Evolutionary conservation across 2,113 vertebrate species (phyloP).

Genomic region (Scalopus aquaticus): DNA sequence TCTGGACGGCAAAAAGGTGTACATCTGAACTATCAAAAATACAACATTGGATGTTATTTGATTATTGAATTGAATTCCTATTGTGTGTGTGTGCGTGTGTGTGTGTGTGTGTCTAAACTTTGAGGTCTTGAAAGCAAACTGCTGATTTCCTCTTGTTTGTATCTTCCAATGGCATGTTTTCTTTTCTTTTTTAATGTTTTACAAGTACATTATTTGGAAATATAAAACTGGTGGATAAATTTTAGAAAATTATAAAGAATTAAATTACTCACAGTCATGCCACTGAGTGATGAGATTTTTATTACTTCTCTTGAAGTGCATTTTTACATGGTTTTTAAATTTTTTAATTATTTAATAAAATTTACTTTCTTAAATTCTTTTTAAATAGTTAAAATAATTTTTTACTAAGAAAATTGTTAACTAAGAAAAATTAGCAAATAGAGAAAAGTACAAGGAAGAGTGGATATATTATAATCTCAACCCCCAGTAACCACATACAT

Average conservation of each 20-base stretch:
- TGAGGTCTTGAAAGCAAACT: not conserved
- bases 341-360: not conserved
- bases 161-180: not conserved
- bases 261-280: not conserved
- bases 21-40: not conserved
- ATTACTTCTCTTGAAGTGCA: not conserved
- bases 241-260: constrained; percentile 1
- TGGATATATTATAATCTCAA: not conserved
- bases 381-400: not conserved
- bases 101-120: not conserved
- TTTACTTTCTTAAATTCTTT: not conserved
- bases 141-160: not conserved
- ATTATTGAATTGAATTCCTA: not conserved
- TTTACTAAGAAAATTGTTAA: not conserved
- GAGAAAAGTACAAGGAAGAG: not conserved
- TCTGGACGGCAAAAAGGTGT: not conserved
- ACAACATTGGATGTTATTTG: not conserved
- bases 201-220: not conserved
- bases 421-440: not conserved
- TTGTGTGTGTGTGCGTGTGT: too few relatives aligned
- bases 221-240: not conserved
- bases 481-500: not conserved
- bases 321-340: not conserved
- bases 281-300: not conserved
- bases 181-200: not conserved